A percentile compares a stretch with the other conserved stretches of the same genome.
These are phyloP conservation scores for Ephestia elutella DNA, from an alignment of 1,140 invertebrate genomes.

Conservation along the genomic window DNA sequence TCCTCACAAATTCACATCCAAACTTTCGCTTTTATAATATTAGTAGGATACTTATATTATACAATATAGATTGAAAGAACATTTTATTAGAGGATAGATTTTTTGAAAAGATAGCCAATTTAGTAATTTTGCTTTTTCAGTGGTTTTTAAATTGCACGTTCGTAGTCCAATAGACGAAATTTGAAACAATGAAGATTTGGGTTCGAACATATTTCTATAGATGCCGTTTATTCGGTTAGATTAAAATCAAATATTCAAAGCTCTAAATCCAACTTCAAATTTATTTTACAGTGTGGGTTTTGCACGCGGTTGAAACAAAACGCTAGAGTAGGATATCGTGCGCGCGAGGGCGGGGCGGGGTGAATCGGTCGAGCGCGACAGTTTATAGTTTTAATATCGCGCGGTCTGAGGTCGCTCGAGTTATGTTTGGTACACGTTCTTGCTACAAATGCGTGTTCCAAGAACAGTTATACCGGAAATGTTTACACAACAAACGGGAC, in stretches of 20 bases:
- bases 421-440: constrained; percentile 51
- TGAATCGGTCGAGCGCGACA: constrained; percentile 53
- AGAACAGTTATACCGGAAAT: constrained; percentile 25
- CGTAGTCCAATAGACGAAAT: too few species aligned
- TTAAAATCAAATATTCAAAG: not conserved
- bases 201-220: too few species aligned
- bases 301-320: not conserved
- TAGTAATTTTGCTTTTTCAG: too few species aligned
- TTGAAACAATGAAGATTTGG: too few species aligned
- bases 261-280: not conserved
- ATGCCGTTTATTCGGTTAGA: too few species aligned
- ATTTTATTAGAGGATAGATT: too few species aligned
- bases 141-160: too few species aligned
- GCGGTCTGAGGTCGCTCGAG: constrained; percentile 45
- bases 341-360: constrained; percentile 16
- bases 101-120: too few species aligned
- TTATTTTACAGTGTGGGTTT: not conserved
- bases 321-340: not conserved
- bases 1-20: too few species aligned
- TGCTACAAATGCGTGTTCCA: constrained; percentile 45
- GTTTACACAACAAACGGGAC: constrained; percentile 30
- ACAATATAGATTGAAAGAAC: too few species aligned
- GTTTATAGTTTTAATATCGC: constrained; percentile 72
- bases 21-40: too few species aligned
- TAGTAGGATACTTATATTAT: too few species aligned